A percentile compares a stretch with the other conserved stretches of the same genome.
Evolutionary conservation across 2,888 invertebrate species (phyloP).

Genomic region (Apodemia mormo): DNA sequence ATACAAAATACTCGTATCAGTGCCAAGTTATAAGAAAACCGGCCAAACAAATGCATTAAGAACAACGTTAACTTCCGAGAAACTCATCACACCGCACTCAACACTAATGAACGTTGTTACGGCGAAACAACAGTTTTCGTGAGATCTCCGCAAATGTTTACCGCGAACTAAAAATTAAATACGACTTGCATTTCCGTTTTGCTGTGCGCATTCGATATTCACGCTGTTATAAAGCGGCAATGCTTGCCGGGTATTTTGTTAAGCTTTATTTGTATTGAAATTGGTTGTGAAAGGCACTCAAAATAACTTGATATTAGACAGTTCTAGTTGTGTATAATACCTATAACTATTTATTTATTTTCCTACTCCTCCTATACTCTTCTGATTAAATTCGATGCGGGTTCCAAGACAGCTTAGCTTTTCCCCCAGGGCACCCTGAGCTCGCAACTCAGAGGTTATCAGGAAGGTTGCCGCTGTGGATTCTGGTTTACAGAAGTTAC

Average conservation of each 20-base stretch:
- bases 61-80: slow-evolving; percentile 12
- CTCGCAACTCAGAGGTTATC: no score
- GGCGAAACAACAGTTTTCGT: slow-evolving; percentile 18
- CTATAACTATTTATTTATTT: no score
- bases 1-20: slow-evolving; percentile 27
- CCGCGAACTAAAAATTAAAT: slow-evolving; percentile 17
- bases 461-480: no score
- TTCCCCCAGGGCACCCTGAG: no score
- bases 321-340: slow-evolving; percentile 23
- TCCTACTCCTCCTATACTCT: no score
- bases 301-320: background rate
- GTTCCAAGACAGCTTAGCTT: no score
- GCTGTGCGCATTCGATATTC: slow-evolving; percentile 13
- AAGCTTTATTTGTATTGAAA: slow-evolving; percentile 8
- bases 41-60: slow-evolving; percentile 18
- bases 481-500: no score
- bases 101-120: slow-evolving; percentile 16
- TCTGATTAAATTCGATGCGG: no score
- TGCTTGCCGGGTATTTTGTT: slow-evolving; percentile 5
- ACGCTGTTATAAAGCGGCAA: background rate
- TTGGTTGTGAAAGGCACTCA: slow-evolving; percentile 5
- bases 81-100: slow-evolving; percentile 16
- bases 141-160: slow-evolving; percentile 18
- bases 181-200: slow-evolving; percentile 18
- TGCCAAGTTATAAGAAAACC: slow-evolving; percentile 1